These are phyloP conservation scores for Scaptomyza hsui DNA, from an alignment of 1,140 invertebrate genomes.

Conservation along the genomic window DNA sequence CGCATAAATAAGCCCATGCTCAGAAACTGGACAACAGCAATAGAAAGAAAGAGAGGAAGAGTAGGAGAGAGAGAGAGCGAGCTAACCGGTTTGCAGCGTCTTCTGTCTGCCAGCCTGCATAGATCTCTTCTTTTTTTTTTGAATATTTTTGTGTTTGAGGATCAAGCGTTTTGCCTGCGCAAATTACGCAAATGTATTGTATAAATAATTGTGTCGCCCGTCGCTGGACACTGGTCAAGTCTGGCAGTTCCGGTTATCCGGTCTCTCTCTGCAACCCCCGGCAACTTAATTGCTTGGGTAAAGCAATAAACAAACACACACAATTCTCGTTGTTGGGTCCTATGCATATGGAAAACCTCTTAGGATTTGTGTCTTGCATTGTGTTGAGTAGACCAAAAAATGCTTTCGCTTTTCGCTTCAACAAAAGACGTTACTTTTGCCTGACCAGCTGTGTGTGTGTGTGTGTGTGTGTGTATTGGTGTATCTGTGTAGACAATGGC, in stretches of 20 bases:
- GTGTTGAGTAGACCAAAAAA: constrained; percentile 43
- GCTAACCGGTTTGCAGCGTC: constrained; percentile 33
- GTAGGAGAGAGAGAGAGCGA: not conserved
- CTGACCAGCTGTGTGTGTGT: not conserved
- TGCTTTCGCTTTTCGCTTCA: constrained; percentile 43
- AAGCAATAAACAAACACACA: constrained; percentile 56
- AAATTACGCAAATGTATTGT: constrained; percentile 62
- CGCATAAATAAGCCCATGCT: constrained; percentile 47
- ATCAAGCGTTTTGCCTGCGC: constrained; percentile 18
- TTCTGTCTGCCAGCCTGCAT: constrained; percentile 29
- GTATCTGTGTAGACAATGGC: constrained; percentile 32
- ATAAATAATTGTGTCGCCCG: constrained; percentile 53
- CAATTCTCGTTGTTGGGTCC: constrained; percentile 6
- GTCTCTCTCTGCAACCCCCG: constrained; percentile 29
- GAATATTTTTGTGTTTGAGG: constrained; percentile 5
- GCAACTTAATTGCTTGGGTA: constrained; percentile 52
- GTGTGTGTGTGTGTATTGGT: not conserved
- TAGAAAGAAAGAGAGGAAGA: not conserved
- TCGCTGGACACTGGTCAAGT: constrained; percentile 49
- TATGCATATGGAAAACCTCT: constrained; percentile 9
- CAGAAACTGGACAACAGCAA: constrained; percentile 16
- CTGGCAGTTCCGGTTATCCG: not conserved
- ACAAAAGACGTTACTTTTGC: constrained; percentile 56
- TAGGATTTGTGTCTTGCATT: constrained; percentile 19
- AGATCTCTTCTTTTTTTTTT: constrained; percentile 31